These are phyloP conservation scores for Brachyptera risi DNA, from an alignment of 2,888 invertebrate genomes.

Conservation along the genomic window DNA sequence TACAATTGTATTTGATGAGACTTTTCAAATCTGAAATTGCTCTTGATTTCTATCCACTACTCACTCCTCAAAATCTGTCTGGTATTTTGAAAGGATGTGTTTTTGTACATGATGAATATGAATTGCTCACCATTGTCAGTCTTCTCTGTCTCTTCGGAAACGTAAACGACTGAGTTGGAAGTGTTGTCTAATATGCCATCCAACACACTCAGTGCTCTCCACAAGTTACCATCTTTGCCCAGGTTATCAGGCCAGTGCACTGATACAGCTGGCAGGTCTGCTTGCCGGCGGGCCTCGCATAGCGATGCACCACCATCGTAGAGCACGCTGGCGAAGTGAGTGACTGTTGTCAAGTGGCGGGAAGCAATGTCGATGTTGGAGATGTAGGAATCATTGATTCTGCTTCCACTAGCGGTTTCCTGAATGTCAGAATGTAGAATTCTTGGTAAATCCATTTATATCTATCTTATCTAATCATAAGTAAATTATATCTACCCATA, in stretches of 20 bases:
- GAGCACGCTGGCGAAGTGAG: constrained; percentile 27
- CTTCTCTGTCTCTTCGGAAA: constrained; percentile 6
- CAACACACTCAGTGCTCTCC: constrained; percentile 7
- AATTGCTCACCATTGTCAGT: too few species aligned
- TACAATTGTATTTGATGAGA: too few species aligned
- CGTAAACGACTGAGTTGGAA: constrained; percentile 8
- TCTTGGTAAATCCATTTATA: too few species aligned
- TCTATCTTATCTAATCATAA: too few species aligned
- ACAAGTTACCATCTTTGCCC: neutral
- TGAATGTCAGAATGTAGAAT: too few species aligned
- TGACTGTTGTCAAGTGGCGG: constrained; percentile 20
- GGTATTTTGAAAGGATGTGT: too few species aligned
- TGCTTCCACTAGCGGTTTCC: neutral
- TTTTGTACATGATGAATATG: too few species aligned
- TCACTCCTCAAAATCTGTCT: too few species aligned
- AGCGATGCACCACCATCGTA: constrained; percentile 18
- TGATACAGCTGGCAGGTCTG: constrained; percentile 18
- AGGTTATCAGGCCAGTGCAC: constrained; percentile 24
- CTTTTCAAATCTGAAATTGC: too few species aligned
- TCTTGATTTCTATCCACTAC: too few species aligned
- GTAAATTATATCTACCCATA: too few species aligned
- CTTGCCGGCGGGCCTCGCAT: constrained; percentile 18
- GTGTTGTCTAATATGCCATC: constrained; percentile 17
- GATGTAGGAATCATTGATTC: neutral
- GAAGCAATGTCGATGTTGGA: constrained; percentile 24